Evolutionary conservation across 2,113 vertebrate genomes (phyloP), one percentile per base, ranked within the genome.

Genomic region (Ictidomys tridecemlineatus): DNA sequence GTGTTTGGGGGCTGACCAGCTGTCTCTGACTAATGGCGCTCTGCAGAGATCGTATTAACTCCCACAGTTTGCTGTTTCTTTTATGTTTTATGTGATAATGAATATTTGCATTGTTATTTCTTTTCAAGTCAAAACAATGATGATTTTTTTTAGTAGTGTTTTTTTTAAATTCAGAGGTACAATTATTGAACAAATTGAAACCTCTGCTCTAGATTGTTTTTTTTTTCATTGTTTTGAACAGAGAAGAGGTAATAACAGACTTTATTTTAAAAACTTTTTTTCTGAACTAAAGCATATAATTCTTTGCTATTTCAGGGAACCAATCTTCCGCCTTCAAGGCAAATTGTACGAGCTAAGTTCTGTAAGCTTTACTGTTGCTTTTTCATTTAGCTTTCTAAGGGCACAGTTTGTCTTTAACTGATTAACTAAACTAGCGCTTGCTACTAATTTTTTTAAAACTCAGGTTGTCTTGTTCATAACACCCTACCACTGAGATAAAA

Each of bases 291-390:
- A 98, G 98, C 98, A 98, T 98, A 98, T 98, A 98, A 99, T 99
- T 98, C 97, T 97, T 99, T 99, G 96, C 99, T 98, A 97, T 99
- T 99, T 98, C 99, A 99, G 99, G 99, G 98, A 99, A 99, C 99
- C 98, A 99, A 98, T 98, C 98, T 98, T 98, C 99, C 99, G 98
- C 99, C 98, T 98, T 99, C 99, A 98, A 99, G 99, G 98, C 99
- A 99, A 99, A 99, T 99, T 99, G 99, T 99, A 99, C 99, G 99
- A 99, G 98, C 98, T 99, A 99, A 98, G 97, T 99, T 99, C 98
- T 99, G 98, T 99, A 99, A 99, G 98, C 98, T 98, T 99, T 98
- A 99, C 98, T 99, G 98, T 99, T 99, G 98, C 98, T 99, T 99
- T 98, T 98, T 98, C 98, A 98, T 99, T 99, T 98, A 98, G 97